phyloP scores from a whole-genome alignment of 2,797 vertebrate species.

The Falco concolor region DNA sequence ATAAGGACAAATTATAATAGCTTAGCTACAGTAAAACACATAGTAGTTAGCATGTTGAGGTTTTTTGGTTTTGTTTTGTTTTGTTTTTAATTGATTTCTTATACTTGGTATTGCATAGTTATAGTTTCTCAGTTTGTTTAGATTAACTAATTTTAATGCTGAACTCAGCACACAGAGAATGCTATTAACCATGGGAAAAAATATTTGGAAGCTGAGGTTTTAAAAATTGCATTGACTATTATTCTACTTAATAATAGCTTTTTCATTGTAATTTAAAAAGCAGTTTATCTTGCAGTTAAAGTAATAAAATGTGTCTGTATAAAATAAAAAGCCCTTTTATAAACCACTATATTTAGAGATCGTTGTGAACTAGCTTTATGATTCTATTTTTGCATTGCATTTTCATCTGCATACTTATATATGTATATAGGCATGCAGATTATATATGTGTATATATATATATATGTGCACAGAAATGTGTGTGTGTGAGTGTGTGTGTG shows the following conservation, averaged over 20 bases:
- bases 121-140: background rate
- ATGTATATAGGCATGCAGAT: background rate
- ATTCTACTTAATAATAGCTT: slow-evolving; percentile 35
- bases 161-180: background rate
- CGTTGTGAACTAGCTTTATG: background rate
- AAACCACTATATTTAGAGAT: background rate
- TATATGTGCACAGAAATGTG: background rate
- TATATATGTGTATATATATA: background rate
- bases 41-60: background rate
- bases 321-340: slow-evolving; percentile 30
- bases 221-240: background rate
- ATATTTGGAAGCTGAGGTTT: slow-evolving; percentile 38
- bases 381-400: background rate
- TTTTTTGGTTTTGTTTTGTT: too few relatives aligned
- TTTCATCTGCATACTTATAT: background rate
- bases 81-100: background rate
- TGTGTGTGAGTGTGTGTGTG: background rate
- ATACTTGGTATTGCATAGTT: background rate
- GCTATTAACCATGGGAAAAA: slow-evolving; percentile 30
- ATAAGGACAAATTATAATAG: background rate
- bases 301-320: slow-evolving; percentile 8
- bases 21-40: background rate
- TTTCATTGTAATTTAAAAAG: slow-evolving; percentile 51
- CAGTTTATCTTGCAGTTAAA: slow-evolving; percentile 40
- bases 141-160: slow-evolving; percentile 38